Base-by-base conservation (phyloP, 2,797 vertebrate genomes). In the Molossus molossus region DNA sequence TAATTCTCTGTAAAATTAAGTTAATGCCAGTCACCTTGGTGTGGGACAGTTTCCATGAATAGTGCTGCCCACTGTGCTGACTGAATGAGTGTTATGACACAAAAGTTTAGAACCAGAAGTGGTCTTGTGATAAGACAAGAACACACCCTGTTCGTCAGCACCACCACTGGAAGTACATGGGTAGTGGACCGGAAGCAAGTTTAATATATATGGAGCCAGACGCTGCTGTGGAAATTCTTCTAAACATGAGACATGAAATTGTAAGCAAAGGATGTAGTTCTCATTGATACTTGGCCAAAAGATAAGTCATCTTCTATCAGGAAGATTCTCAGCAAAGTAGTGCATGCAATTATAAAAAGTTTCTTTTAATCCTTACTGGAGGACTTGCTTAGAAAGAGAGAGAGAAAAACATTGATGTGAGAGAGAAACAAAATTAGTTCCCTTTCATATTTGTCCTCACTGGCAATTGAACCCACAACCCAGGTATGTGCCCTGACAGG, bases 111-210 rank as follows among this genome's bases (percentile, higher is more conserved):
- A 50, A 29, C n/a, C 12, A 14, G 40, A 69, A 50, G 14, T 12
- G 65, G 5, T 33, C 17, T 53, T 45, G 50, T 25, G 12, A 11
- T 62, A 64, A 72, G 12, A 11, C 57, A 64, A 72, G 20, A 62
- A 21, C 15, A 75, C 1, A 23, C 2, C 5, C 20, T 1, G 0
- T 4, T 8, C 23, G 9, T 10, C 4, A 25, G 2, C 14, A 33
- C 3, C 17, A 23, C 9, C 9, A 23, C 2, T 18, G 37, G 7
- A 40, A 75, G 17, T 18, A 10, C 14, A 3, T 4, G 2, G 13
- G 5, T 11, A 25, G 12, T 37, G 40, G 27, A 67, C 70, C 23
- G 37, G 0, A 40, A 55, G 29, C 13, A 67, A 17, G 9, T 58
- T 76, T 37, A 45, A 55, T 21, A 57, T 27, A 27, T 9, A 4